Conservation (phyloP, 2,888 invertebrate species). For the Lagria hirta region DNA sequence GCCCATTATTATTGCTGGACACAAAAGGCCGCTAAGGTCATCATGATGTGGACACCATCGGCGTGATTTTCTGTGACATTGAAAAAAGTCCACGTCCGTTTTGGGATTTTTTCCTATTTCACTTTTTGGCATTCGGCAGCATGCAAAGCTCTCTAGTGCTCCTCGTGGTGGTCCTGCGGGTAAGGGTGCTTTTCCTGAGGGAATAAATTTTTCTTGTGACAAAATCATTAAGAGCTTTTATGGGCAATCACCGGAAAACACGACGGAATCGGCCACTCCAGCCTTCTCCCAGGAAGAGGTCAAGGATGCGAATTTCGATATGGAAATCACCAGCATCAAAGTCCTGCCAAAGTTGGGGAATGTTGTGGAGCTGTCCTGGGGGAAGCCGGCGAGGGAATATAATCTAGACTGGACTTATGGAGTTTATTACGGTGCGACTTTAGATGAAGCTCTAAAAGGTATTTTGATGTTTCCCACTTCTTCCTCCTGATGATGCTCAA, state of each 20-base stretch:
- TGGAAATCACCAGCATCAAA: conserved; percentile 40
- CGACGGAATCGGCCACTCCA: conserved; percentile 2
- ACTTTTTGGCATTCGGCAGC: no score
- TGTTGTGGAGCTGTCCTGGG: conserved; percentile 41
- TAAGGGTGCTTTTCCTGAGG: no score
- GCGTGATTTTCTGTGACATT: conserved; percentile 34
- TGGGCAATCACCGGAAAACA: no score
- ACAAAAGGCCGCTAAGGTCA: conserved; percentile 27
- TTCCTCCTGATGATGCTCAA: background rate
- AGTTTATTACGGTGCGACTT: conserved; percentile 37
- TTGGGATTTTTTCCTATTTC: no score
- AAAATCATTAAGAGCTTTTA: no score
- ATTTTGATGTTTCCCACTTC: background rate
- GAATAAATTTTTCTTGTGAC: no score
- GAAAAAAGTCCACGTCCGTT: conserved; percentile 34
- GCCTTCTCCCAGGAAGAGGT: conserved; percentile 2
- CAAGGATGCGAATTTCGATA: conserved; percentile 24
- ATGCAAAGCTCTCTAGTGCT: no score
- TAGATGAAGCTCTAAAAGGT: conserved; percentile 38
- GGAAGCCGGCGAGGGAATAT: conserved; percentile 30
- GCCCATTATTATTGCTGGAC: no score
- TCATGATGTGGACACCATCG: no score
- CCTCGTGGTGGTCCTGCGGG: no score
- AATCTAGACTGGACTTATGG: conserved; percentile 38
- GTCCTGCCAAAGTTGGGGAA: conserved; percentile 38